Conservation (phyloP, 37 sponge, comb jelly and placozoan species). For the Aplysina aerophoba region DNA sequence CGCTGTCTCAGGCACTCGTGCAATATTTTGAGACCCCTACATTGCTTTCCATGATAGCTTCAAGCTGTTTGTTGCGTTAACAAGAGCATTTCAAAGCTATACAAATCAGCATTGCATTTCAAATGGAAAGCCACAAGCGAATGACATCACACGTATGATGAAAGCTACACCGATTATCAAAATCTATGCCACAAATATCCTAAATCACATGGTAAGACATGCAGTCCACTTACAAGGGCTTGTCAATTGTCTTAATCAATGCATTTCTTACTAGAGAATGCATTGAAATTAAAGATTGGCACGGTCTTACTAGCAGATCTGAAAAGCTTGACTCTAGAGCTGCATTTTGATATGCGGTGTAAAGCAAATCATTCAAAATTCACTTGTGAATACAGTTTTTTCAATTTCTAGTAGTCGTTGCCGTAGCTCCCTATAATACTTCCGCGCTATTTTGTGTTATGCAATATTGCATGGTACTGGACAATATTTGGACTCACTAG, state of each 20-base stretch:
- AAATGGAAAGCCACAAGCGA: constrained; percentile 3
- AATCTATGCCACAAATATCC: background rate
- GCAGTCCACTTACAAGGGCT: background rate
- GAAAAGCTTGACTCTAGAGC: background rate
- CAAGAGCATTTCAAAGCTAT: background rate
- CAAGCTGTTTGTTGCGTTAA: background rate
- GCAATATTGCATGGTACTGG: background rate
- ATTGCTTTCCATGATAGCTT: background rate
- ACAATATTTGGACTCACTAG: background rate
- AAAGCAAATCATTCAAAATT: background rate
- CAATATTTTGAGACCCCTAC: background rate
- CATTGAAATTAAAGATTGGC: background rate
- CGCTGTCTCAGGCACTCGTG: background rate
- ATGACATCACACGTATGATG: background rate
- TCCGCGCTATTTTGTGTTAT: background rate
- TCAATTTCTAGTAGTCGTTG: background rate
- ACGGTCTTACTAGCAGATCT: constrained; percentile 3
- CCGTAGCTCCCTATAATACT: background rate
- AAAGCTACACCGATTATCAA: background rate
- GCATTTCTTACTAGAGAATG: background rate
- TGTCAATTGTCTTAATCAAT: background rate
- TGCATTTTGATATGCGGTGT: background rate
- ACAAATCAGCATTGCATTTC: background rate
- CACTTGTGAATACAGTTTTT: background rate
- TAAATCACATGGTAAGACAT: background rate